Base-by-base conservation (phyloP, 2,113 vertebrate genomes). In the Prionailurus viverrinus region DNA sequence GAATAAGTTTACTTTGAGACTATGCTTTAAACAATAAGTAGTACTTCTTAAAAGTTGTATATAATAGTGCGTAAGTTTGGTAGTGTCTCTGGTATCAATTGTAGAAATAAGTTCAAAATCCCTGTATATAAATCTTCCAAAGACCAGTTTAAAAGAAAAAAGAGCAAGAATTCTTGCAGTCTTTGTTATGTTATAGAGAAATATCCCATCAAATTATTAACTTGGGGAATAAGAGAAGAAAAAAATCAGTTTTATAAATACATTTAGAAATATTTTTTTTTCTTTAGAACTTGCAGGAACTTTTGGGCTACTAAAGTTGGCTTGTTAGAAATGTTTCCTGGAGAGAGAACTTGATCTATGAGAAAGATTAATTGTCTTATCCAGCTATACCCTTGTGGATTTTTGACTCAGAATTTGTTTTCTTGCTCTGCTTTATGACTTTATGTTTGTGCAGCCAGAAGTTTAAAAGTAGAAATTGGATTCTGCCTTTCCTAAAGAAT, bases 361-460 rank as follows among this genome's bases (percentile, higher is more conserved):
- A 87, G n/a, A 89, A 95, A 82, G 71, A 81, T 91, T 83, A 93
- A 73, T 96, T 94, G 31, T 68, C 71, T 94, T 80, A 31, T 73
- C 25, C 36, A 79, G 48, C 29, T 92, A 1, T 92, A 14, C 3
- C 45, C 39, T 29, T 79, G 36, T 83, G 51, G 69, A 61, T n/a
- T 96, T 90, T 36, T 95, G 53, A n/a, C 45, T 79, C 16, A 87
- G 39, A 92, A 39, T 41, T 84, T 68, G 25, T 83, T 80, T 68
- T 68, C 53, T 83, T 48, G 16, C n/a, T 92, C 39, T 68, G 27
- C 68, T 87, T 80, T 73, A n/a, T 53, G 45, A 53, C 63, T 94
- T 96, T 84, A 13, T 92, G 88, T 94, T 85, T 63, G 39, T 55
- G 25, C 15, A 94, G 86, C 61, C 74, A 91, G 68, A 66, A 95